Evolutionary conservation across 2,888 invertebrate genomes (phyloP), one percentile per base, ranked within the genome.

Genomic region (Eurytoma californica): DNA sequence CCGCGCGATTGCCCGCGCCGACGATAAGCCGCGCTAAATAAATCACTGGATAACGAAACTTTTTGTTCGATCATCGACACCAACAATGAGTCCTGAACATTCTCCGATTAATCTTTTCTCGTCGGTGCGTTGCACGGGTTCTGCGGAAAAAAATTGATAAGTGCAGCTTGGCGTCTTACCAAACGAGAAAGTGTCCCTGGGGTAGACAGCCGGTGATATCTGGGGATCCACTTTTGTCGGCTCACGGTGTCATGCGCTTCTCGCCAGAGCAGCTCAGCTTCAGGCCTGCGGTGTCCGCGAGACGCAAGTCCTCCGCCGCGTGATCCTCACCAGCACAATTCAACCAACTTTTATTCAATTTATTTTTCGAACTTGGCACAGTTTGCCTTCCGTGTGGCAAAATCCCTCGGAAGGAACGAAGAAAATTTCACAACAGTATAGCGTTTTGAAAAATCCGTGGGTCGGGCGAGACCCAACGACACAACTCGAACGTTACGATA

Each of bases 151-250:
- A 39, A 9, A 9, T 7, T 39, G 9, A 7, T 3, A 7, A 39
- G 39, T 39, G 39, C 9, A 9, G 39, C 5, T 7, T 9, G 7
- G 9, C 9, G 7, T 87, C 89, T 90, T 85, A 90, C 90, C 89
- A 90, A 89, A 88, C 82, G 87, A 86, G 84, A 88, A 88, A 87
- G 86, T 84, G 86, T 87, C 85, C 83, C 84, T 85, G 83, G 82
- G 79, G 83, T 82, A 84, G 85, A 84, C 83, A 76, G 76, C 65
- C 72, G 78, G 78, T 53, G 47, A 82, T 80, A 82, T 83, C 83
- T 82, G 83, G 14, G 14, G 53, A 86, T 89, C 87, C 89, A 89
- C 88, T 86, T 87, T 88, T 84, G 72, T 83, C 68, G 63, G 68
- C 39, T 79, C 74, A 70, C 58, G 69, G 47, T 9, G 65, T 53